These are phyloP conservation scores for Manis pentadactyla DNA, from an alignment of 2,797 vertebrate genomes.

Conservation along the genomic window DNA sequence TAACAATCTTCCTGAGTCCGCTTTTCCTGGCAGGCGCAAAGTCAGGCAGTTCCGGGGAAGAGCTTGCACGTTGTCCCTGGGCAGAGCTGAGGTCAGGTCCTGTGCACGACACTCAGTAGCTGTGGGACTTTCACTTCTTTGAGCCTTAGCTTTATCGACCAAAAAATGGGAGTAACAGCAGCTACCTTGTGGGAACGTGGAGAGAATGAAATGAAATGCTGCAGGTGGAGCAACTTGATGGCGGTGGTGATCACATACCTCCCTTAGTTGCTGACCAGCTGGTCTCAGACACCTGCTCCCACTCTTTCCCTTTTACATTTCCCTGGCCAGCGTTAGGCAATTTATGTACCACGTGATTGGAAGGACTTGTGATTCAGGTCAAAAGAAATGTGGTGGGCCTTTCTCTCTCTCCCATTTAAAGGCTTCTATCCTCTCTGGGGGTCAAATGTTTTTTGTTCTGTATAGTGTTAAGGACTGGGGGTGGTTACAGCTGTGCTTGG, in stretches of 20 bases:
- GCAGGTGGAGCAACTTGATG: fast-evolving
- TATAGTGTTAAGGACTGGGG: neutral
- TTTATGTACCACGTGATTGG: neutral
- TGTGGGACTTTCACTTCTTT: neutral
- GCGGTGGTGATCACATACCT: neutral
- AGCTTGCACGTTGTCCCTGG: neutral
- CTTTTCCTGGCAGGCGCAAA: neutral
- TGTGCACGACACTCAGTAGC: too few species aligned
- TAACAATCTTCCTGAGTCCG: neutral
- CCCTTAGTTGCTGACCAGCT: neutral
- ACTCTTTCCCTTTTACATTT: neutral
- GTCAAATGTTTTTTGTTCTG: neutral
- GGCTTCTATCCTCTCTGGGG: neutral
- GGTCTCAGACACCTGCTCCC: fast-evolving
- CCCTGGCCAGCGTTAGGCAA: neutral
- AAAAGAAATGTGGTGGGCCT: neutral
- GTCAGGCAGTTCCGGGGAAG: neutral
- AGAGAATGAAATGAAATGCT: neutral
- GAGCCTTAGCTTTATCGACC: neutral
- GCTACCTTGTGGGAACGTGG: neutral
- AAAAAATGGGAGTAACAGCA: neutral
- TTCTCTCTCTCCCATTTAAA: neutral
- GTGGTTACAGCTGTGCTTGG: neutral
- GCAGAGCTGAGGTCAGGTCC: neutral
- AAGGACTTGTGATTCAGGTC: neutral